Evolutionary conservation across 2,797 vertebrate species (phyloP).

Genomic region (Rhinoraja longicauda): DNA sequence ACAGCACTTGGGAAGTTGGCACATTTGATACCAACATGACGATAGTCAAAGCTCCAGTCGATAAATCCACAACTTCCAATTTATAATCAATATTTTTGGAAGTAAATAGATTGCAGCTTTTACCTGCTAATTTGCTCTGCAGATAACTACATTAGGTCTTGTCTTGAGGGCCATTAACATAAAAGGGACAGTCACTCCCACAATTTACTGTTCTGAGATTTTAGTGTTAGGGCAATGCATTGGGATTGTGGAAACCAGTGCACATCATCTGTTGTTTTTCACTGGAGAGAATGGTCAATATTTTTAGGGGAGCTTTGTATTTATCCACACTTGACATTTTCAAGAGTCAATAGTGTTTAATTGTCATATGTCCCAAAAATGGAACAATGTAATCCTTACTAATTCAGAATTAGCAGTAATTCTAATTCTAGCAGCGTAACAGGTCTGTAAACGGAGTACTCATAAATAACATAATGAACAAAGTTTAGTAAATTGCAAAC

Average conservation of each 20-base stretch:
- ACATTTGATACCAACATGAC: not conserved
- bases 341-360: too few species aligned
- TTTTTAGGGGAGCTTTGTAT: not conserved
- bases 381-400: too few species aligned
- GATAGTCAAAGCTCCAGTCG: not conserved
- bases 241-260: not conserved
- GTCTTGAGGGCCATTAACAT: not conserved
- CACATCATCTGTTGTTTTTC: not conserved
- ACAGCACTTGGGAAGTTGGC: too few species aligned
- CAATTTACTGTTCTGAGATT: not conserved
- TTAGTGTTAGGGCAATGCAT: not conserved
- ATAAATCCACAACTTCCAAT: not conserved
- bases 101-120: not conserved
- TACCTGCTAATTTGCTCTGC: not conserved
- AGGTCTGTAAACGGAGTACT: too few species aligned
- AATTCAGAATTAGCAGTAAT: too few species aligned
- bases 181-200: not conserved
- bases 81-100: not conserved
- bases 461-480: too few species aligned
- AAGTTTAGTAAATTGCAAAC: too few species aligned
- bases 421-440: too few species aligned
- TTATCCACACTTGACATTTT: not conserved
- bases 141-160: not conserved
- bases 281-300: not conserved
- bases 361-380: too few species aligned